Evolutionary conservation across 1,140 invertebrate genomes (phyloP), one percentile per base, ranked within the genome.

Genomic region (Coptotermes formosanus): DNA sequence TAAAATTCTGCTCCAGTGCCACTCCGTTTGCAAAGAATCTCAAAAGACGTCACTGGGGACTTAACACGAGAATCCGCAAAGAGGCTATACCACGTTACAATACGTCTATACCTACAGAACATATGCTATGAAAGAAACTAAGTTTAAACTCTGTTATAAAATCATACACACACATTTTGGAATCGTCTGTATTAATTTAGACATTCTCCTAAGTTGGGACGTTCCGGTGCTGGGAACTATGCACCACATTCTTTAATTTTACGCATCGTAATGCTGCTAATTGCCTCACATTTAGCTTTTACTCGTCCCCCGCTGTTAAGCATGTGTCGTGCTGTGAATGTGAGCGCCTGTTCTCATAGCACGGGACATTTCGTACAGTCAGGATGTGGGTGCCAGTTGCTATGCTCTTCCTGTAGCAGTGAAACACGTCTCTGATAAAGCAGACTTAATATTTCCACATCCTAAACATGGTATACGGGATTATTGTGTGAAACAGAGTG

Each of bases 231-330:
- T 75, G n/a, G 64, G 7, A 75, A 75, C 64, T 75, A 75, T 75
- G n/a, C 25, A 75, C 64, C 64, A 75, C n/a, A 75, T 75, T 75
- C 30, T 75, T 30, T 75, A 75, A 75, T 75, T 75, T 75, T 30
- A 75, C 64, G n/a, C 64, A 75, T 7, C 1, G 16, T 75, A 25
- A 75, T 30, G 64, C 25, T 75, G 16, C 64, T 75, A 75, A 75
- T 75, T 75, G 64, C n/a, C 64, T 75, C 64, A 75, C 64, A 75
- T 75, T 75, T 75, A 75, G n/a, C 64, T 75, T 75, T 21, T 19
- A 16, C 52, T 4, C 52, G 14, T 16, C 19, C 64, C n/a, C 64
- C 64, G 8, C 64, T 14, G 8, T 6, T 30, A 75, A 75, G 64
- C 25, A 75, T 30, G 64, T 30, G 64, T 75, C 64, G 64, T 14